Base-by-base conservation (phyloP, 2,113 vertebrate species). In the Uropsilus gracilis region DNA sequence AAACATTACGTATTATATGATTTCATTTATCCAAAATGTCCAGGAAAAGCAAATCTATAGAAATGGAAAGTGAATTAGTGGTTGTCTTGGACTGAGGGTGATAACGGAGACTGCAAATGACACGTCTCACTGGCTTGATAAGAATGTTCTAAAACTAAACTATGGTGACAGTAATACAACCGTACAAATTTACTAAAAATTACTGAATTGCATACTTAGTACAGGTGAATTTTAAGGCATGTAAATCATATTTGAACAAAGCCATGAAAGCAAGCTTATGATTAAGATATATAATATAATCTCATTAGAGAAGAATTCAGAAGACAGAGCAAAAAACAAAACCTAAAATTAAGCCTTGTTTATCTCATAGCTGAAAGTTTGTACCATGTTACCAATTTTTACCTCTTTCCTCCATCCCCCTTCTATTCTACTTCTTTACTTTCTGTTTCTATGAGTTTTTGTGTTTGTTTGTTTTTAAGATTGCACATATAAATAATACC, bases 201-300 rank as follows among this genome's bases (percentile, higher is more conserved):
- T 46, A 64, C 0, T 63, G n/a, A 39, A 64, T 8, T 73, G 32
- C 34, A 46, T 5, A 68, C 22, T 68, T 73, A n/a, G 34, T 68
- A 61, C 0, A 13, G 48, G 8, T 75, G 7, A 48, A 57, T 81
- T 75, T 94, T 61, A 83, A 9, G 72, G 61, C 13, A 42, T 55
- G 59, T 32, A 64, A 59, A 61, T 89, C 64, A 63, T 71, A 81
- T 64, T 76, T 86, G 28, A 88, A 95, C 75, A 88, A 90, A 91
- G 32, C 48, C 84, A 9, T 81, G 81, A 76, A 91, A 86, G 75
- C 28, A 72, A 92, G 55, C 44, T 61, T 20, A 75, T 59, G 39
- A 81, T 16, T 80, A 71, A 44, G 39, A 73, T 53, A 30, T 37
- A 63, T 24, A 50, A 82, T 37, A 48, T 28, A 68, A 75, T 53